Evolutionary conservation across 1,140 invertebrate species (phyloP).

Genomic region (Drosophila obscura): DNA sequence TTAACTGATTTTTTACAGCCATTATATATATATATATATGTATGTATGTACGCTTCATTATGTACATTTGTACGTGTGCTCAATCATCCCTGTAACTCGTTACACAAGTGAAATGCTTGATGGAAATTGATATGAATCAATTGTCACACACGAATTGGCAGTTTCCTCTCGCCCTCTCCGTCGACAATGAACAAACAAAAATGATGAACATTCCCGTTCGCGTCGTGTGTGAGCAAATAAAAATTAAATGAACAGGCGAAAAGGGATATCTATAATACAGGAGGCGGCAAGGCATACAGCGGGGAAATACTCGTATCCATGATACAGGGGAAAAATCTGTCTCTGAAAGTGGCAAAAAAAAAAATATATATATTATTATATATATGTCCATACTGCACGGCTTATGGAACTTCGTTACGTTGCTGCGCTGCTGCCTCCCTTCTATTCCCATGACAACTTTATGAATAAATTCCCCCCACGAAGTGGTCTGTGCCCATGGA

Average conservation of each 20-base stretch:
- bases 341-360: conserved; percentile 2
- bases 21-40: not conserved
- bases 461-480: conserved; percentile 27
- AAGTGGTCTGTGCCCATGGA: not conserved
- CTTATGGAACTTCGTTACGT: conserved; percentile 52
- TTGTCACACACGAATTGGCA: conserved; percentile 39
- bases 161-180: too few relatives aligned
- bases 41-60: not conserved
- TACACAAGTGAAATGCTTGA: conserved; percentile 72
- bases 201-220: conserved; percentile 4
- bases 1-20: conserved; percentile 53
- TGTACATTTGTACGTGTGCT: conserved; percentile 16
- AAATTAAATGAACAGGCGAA: conserved; percentile 59
- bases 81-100: conserved; percentile 50
- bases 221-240: conserved; percentile 56
- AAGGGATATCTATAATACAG: conserved; percentile 22
- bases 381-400: conserved; percentile 3
- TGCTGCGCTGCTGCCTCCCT: not conserved
- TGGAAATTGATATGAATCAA: conserved; percentile 81
- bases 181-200: conserved; percentile 43
- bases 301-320: not conserved
- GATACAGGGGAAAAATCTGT: too few relatives aligned
- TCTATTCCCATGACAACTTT: conserved; percentile 49
- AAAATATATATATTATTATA: conserved; percentile 9
- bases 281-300: not conserved